A percentile compares a stretch with the other conserved stretches of the same genome.
These are phyloP conservation scores for Bellardia bayeri DNA, from an alignment of 2,888 invertebrate species.

Conservation along the genomic window DNA sequence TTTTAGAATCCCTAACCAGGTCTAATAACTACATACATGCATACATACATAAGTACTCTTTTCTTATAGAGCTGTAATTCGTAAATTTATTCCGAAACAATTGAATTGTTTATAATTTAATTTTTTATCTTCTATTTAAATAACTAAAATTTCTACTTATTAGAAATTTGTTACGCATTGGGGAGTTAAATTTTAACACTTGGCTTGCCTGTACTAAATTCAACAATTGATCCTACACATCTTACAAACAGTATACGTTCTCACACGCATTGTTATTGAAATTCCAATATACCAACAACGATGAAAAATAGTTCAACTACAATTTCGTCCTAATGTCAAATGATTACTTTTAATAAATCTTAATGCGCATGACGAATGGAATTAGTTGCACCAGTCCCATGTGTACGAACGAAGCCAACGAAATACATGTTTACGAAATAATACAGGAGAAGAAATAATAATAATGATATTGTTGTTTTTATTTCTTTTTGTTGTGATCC, in stretches of 20 bases:
- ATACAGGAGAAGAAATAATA: not conserved
- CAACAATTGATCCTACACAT: conserved; percentile 23
- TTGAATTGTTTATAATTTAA: conserved; percentile 38
- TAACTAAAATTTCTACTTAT: conserved; percentile 51
- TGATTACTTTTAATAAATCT: conserved; percentile 84
- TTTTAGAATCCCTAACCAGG: too few species aligned
- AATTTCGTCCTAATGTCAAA: conserved; percentile 84
- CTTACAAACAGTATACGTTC: conserved; percentile 11
- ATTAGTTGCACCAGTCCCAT: conserved; percentile 77
- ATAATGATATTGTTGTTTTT: conserved; percentile 57
- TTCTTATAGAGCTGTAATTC: conserved; percentile 2
- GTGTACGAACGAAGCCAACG: conserved; percentile 25
- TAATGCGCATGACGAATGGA: conserved; percentile 84
- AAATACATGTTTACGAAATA: conserved; percentile 31
- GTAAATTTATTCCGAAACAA: conserved; percentile 52
- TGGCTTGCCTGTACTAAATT: conserved; percentile 53
- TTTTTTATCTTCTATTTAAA: conserved; percentile 35
- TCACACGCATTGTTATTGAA: conserved; percentile 56
- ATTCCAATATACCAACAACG: not conserved
- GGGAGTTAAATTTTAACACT: conserved; percentile 76
- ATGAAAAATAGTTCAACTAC: conserved; percentile 76
- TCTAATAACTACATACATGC: not conserved
- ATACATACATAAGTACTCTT: not conserved
- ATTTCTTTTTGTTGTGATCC: conserved; percentile 65
- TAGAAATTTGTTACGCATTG: conserved; percentile 80